A percentile compares a stretch with the other conserved stretches of the same genome.
Conservation (phyloP, 2,797 vertebrate genomes). For the Hydrolagus colliei region DNA sequence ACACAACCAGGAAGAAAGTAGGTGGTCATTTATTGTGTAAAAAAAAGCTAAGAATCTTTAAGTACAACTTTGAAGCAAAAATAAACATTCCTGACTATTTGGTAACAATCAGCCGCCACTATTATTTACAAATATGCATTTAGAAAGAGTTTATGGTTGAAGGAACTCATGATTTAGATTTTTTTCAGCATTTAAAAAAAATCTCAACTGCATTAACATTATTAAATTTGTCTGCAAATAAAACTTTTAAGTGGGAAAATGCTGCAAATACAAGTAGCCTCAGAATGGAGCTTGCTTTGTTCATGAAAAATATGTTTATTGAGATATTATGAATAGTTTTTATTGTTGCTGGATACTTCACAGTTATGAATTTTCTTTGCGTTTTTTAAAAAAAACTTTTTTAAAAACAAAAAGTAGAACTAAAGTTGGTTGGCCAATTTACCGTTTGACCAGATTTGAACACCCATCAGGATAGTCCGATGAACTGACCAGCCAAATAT, state of each 20-base stretch:
- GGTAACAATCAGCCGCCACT: neutral
- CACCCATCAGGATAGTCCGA: neutral
- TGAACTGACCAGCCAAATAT: neutral
- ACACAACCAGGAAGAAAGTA: neutral
- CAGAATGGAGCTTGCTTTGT: too few relatives aligned
- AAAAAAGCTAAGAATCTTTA: slow-evolving; percentile 5
- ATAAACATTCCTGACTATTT: neutral
- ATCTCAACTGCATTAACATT: too few relatives aligned
- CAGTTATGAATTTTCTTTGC: too few relatives aligned
- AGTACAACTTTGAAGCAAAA: slow-evolving; percentile 12
- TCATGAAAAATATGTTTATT: too few relatives aligned
- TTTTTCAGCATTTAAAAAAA: too few relatives aligned
- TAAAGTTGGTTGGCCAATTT: neutral
- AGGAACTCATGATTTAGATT: neutral
- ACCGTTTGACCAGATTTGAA: neutral
- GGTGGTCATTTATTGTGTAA: slow-evolving; percentile 10
- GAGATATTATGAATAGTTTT: too few relatives aligned
- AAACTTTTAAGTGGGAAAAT: too few relatives aligned
- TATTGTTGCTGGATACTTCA: too few relatives aligned
- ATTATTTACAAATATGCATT: slow-evolving; percentile 11
- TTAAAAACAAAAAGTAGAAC: neutral
- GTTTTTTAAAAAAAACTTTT: neutral
- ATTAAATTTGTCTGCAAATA: too few relatives aligned
- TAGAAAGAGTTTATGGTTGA: neutral
- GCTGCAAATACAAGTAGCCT: too few relatives aligned